A percentile compares a stretch with the other conserved stretches of the same genome.
Evolutionary conservation across 2,113 vertebrate species (phyloP).

Genomic region (Salminus brasiliensis): DNA sequence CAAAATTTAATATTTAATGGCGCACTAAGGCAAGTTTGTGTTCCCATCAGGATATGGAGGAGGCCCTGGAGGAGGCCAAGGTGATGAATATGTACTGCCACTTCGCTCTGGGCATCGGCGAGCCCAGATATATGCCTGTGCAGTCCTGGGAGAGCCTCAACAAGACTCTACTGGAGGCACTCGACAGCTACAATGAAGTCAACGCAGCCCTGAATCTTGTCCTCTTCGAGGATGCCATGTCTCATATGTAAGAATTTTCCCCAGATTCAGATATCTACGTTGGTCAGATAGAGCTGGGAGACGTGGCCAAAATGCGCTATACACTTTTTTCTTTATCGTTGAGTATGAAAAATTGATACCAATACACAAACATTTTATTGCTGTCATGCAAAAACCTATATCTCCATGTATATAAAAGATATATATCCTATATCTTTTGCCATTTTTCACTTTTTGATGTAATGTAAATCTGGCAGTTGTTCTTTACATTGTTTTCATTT

Average conservation of each 20-base stretch:
- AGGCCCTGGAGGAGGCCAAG: conserved; percentile 73
- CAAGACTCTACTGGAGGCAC: conserved; percentile 82
- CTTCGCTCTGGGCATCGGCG: conserved; percentile 83
- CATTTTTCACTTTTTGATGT: too few species aligned
- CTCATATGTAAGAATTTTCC: conserved; percentile 84
- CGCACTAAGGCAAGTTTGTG: conserved; percentile 29
- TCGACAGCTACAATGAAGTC: conserved; percentile 90
- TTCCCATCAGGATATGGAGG: conserved; percentile 77
- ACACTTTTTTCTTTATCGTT: too few species aligned
- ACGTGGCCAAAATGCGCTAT: too few species aligned
- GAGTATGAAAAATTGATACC: too few species aligned
- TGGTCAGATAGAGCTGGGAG: too few species aligned
- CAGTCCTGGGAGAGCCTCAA: conserved; percentile 84
- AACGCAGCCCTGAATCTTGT: conserved; percentile 89
- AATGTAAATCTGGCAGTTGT: too few species aligned
- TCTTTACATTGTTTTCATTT: too few species aligned
- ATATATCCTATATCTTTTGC: too few species aligned
- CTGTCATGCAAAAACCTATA: too few species aligned
- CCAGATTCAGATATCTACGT: too few species aligned
- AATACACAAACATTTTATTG: too few species aligned
- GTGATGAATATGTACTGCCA: conserved; percentile 89
- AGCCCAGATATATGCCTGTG: conserved; percentile 84
- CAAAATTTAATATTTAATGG: conserved; percentile 43
- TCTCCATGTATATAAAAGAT: too few species aligned
- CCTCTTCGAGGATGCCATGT: conserved; percentile 94